Base-by-base conservation (phyloP, 2,113 vertebrate species). In the cattle (Bos taurus) region DNA sequence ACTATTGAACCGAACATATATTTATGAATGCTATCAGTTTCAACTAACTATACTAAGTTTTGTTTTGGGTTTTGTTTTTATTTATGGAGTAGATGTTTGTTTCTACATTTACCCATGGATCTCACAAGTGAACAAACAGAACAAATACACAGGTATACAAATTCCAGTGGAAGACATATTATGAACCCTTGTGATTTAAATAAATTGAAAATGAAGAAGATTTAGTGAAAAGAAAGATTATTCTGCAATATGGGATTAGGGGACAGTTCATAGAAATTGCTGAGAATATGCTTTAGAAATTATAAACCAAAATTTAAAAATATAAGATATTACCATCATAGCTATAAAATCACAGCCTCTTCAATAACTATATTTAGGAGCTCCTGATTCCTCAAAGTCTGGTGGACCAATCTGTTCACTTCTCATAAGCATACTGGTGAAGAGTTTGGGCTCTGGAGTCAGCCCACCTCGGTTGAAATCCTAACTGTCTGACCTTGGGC, bases 241-340 rank as follows among this genome's bases (percentile, higher is more conserved):
- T 81, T 95, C 91, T 6, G 14, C 88, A 30, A 81, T 94, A 56
- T 7, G 92, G 33, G 60, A 59, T 30, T 95, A 87, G 46, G 64
- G 21, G 19, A 92, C 74, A 56, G 2, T 48, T 83, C 12, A 50
- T 87, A 30, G 88, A 94, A 94, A 40, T 52, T 90, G 26, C 36
- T 59, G 33, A 16, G n/a, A 71, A 96, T 74, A 15, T 90, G 15
- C 33, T 93, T 95, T 85, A 77, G 52, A 97, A 94, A 91, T 82
- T 60, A 15, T 56, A 67, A 95, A 36, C n/a, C 40, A 90, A 6
- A 86, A 71, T 56, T 78, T 64, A 84, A 60, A 89, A 89, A 78
- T 36, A 56, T 30, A 23, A 85, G 30, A 77, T 71, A 46, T 57
- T 77, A 40, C 1, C 88, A 77, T 16, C 81, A 33, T 52, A 62